Conservation (phyloP, 2,888 invertebrate genomes). For the Drosophila niveifrons region DNA sequence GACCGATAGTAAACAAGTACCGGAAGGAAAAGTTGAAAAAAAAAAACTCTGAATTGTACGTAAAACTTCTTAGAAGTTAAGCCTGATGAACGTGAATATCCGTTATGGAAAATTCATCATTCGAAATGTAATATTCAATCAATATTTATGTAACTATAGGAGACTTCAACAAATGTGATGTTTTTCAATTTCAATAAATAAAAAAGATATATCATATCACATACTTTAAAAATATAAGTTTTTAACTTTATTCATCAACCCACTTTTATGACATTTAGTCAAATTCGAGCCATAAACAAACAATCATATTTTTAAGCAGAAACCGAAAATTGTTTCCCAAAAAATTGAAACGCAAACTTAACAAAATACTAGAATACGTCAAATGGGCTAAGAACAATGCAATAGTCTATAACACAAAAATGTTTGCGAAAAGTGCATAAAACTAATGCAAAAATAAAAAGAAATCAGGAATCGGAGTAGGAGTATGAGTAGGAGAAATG, state of each 20-base stretch:
- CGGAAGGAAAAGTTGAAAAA: too few species aligned
- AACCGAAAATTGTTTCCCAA: background rate
- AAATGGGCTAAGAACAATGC: conserved; percentile 47
- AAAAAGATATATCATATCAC: too few species aligned
- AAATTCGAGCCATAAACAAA: background rate
- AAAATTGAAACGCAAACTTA: background rate
- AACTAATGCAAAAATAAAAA: conserved; percentile 47
- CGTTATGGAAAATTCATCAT: too few species aligned
- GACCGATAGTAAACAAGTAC: too few species aligned
- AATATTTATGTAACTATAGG: conserved; percentile 1
- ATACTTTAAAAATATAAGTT: background rate
- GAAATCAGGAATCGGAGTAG: background rate
- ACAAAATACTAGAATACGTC: conserved; percentile 2
- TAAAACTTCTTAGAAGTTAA: too few species aligned
- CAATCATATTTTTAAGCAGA: background rate
- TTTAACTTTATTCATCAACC: background rate
- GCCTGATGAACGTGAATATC: too few species aligned
- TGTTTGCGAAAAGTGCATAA: conserved; percentile 70
- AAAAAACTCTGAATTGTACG: too few species aligned
- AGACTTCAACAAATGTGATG: too few species aligned
- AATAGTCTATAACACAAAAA: conserved; percentile 23
- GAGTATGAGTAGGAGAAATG: background rate
- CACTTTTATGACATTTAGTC: background rate
- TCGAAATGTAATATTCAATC: too few species aligned
- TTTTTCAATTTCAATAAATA: too few species aligned